A percentile compares a stretch with the other conserved stretches of the same genome.
Conservation (phyloP, 2,888 invertebrate species). For the Ptilodon capucinus region DNA sequence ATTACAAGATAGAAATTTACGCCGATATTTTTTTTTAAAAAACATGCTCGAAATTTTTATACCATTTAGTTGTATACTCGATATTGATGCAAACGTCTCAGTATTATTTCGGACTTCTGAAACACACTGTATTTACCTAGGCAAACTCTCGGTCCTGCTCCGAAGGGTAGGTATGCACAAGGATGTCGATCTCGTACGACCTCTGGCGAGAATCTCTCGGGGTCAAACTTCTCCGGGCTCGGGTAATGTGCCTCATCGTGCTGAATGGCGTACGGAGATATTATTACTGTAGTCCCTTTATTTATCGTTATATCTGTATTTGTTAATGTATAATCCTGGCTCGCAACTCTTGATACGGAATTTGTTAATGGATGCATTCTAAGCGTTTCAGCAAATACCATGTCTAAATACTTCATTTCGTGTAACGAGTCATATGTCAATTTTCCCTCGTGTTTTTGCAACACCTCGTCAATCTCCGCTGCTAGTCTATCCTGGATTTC, state of each 20-base stretch:
- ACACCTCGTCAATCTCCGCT: slow-evolving; percentile 49
- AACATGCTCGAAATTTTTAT: slow-evolving; percentile 1
- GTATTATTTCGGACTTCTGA: no score
- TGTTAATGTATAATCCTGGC: slow-evolving; percentile 50
- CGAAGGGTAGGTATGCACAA: slow-evolving; percentile 66
- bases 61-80: no score
- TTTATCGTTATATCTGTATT: slow-evolving; percentile 52
- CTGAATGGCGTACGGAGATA: slow-evolving; percentile 66
- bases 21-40: background rate
- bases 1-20: background rate
- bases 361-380: slow-evolving; percentile 67
- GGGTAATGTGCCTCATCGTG: slow-evolving; percentile 68
- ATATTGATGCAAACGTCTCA: no score
- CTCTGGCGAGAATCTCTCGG: slow-evolving; percentile 68
- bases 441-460: slow-evolving; percentile 44
- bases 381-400: slow-evolving; percentile 51
- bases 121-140: slow-evolving; percentile 70
- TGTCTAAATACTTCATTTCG: slow-evolving; percentile 63
- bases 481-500: slow-evolving; percentile 55
- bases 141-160: slow-evolving; percentile 67
- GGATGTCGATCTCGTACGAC: slow-evolving; percentile 48
- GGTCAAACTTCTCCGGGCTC: slow-evolving; percentile 70
- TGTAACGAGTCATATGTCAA: slow-evolving; percentile 59
- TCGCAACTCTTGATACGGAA: slow-evolving; percentile 52
- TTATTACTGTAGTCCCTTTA: slow-evolving; percentile 49